These are phyloP conservation scores for Eucera pruinosa DNA, from an alignment of 2,888 invertebrate genomes.

Conservation along the genomic window DNA sequence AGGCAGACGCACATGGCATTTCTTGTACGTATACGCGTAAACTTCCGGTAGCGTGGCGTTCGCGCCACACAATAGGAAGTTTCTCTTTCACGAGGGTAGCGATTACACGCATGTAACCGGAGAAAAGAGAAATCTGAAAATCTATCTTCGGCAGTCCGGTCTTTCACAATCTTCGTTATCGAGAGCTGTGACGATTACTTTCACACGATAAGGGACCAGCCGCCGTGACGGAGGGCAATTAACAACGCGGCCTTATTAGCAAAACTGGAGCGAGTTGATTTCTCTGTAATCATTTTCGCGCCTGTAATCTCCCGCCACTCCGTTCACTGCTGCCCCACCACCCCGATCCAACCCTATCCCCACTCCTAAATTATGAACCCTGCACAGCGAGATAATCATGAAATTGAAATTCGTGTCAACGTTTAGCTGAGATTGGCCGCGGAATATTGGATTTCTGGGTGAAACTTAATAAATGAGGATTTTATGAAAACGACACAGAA, in stretches of 20 bases:
- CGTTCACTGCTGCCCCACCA: not conserved
- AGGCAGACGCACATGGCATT: slow-evolving; percentile 25
- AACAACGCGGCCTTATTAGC: slow-evolving; percentile 43
- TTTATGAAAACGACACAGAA: slow-evolving; percentile 2
- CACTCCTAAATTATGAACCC: not conserved
- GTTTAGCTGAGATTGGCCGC: not conserved
- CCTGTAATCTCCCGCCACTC: not conserved
- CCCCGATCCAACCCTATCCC: not conserved
- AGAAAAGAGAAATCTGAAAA: slow-evolving; percentile 60
- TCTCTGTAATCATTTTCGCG: slow-evolving; percentile 39
- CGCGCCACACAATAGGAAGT: slow-evolving; percentile 53
- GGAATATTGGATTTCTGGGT: not conserved
- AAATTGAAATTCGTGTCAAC: slow-evolving; percentile 1
- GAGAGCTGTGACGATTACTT: slow-evolving; percentile 63
- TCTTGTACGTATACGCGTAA: slow-evolving; percentile 18
- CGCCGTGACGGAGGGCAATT: slow-evolving; percentile 51
- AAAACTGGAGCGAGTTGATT: slow-evolving; percentile 54
- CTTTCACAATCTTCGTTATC: slow-evolving; percentile 52
- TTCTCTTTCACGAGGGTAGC: slow-evolving; percentile 58
- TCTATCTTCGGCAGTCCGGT: slow-evolving; percentile 40
- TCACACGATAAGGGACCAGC: slow-evolving; percentile 55
- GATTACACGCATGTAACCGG: slow-evolving; percentile 46
- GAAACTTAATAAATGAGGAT: slow-evolving; percentile 16
- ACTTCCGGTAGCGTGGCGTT: slow-evolving; percentile 51
- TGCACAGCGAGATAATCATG: slow-evolving; percentile 1